Evolutionary conservation across 2,888 invertebrate species (phyloP), one percentile per base, ranked within the genome.

Genomic region (Drosophila eohydei): DNA sequence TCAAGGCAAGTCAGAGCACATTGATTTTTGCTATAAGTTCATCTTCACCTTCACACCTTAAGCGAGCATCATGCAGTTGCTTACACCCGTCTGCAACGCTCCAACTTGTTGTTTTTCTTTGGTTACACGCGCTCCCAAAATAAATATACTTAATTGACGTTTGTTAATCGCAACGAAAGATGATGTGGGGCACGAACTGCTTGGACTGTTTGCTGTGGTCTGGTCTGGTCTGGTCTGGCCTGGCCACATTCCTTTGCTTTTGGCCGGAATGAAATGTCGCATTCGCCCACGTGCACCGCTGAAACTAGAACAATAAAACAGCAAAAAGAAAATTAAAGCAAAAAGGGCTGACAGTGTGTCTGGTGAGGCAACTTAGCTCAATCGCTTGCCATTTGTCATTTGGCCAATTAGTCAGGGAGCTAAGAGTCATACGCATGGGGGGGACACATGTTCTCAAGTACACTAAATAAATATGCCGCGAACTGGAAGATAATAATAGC

Each of bases 81-180:
- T 12, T 21, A 34, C 7, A 2, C 12, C 16, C 32, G 32, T 2
- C 21, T 52, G 52, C 14, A 5, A 40, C 7, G 41, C 16, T 26
- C 48, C 60, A 48, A 21, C 26, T 32, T 44, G 48, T 28, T 40
- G 21, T 54, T 63, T 60, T 30, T 61, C 51, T 63, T 74, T 66
- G 67, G 67, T 85, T 80, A 88, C 83, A 83, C 88, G 89, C 89
- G 89, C 81, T 73, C 72, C 89, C 67, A 74, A 78, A 84, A 88
- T 82, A 85, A 81, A 85, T 84, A 75, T 71, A 88, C 80, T 87
- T 88, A 85, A 85, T 88, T 87, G 89, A 87, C 85, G 82, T 89
- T 89, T 88, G 73, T 87, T 78, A 88, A 83, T 83, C 75, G 84
- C 67, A 62, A 61, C 57, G 52, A 61, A 46, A 63, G 72, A 57